Evolutionary conservation across 2,888 invertebrate genomes (phyloP).

Genomic region (Microctonus hyperodae): DNA sequence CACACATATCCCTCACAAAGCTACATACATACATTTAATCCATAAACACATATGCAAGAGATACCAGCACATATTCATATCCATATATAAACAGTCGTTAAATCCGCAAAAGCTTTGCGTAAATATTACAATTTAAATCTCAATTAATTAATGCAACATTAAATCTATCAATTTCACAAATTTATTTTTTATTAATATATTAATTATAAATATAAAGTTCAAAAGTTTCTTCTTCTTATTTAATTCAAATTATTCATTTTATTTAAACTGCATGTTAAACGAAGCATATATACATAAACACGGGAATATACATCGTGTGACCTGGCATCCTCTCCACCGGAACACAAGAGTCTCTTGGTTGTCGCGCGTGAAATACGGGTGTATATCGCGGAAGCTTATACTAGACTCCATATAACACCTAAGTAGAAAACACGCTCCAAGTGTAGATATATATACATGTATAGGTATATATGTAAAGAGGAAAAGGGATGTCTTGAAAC

Average conservation of each 20-base stretch:
- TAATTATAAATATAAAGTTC: not conserved
- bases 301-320: conserved; percentile 41
- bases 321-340: conserved; percentile 42
- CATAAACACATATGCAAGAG: too few species aligned
- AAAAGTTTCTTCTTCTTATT: not conserved
- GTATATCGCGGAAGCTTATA: conserved; percentile 30
- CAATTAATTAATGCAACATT: conserved; percentile 37
- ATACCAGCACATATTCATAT: not conserved
- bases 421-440: conserved; percentile 1
- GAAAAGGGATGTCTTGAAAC: conserved; percentile 35
- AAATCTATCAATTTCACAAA: too few species aligned
- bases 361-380: conserved; percentile 32
- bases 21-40: too few species aligned
- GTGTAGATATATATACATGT: not conserved
- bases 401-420: not conserved
- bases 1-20: too few species aligned
- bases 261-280: conserved; percentile 44
- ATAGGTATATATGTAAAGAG: not conserved
- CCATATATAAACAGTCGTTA: conserved; percentile 14
- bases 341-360: conserved; percentile 33
- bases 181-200: too few species aligned
- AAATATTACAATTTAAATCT: conserved; percentile 52
- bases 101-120: conserved; percentile 36
- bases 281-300: conserved; percentile 36
- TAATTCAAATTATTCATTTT: not conserved